Base-by-base conservation (phyloP, 2,888 invertebrate species). In the Bombyx huttoni region DNA sequence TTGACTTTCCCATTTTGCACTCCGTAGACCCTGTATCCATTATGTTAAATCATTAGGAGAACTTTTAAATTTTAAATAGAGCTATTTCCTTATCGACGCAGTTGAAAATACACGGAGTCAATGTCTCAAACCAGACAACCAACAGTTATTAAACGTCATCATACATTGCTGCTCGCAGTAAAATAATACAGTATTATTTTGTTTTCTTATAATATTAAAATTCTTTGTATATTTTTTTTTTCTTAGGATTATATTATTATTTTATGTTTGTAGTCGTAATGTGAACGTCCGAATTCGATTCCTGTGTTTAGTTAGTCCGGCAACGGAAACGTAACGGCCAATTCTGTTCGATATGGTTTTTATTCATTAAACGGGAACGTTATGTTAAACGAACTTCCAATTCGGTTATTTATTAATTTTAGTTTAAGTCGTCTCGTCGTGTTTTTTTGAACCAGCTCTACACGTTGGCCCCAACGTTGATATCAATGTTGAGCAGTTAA, bases 181-280 rank as follows among this genome's bases (percentile, higher is more conserved):
- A 10, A 8, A 75, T 82, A 76, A 81, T 72, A 81, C 87, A 86
- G 85, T 87, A 88, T 88, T 88, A 88, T 86, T 86, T n/a, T n/a
- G n/a, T 83, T 81, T 40, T 24, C 5, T 5, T 40, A 40, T 40
- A 40, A 40, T 40, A 80, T 80, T 76, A 69, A 76, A 70, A 68
- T 76, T 78, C 67, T 78, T 72, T 86, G 84, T 85, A 87, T 77
- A 85, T 24, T 24, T 24, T 24, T 24, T 24, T 82, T 75, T 71
- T 75, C 60, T 81, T 83, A 83, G 83, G 70, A 70, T 74, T 78
- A 78, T 69, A 74, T 75, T 68, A 68, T 71, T 72, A 74, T 75
- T 74, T 65, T 75, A 70, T 70, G 75, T 70, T 69, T 58, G 65
- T 80, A 79, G 73, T 70, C 78, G 40, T 40, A 40, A 40, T 40